Evolutionary conservation across 2,888 invertebrate species (phyloP).

Genomic region (Girardia tigrina): DNA sequence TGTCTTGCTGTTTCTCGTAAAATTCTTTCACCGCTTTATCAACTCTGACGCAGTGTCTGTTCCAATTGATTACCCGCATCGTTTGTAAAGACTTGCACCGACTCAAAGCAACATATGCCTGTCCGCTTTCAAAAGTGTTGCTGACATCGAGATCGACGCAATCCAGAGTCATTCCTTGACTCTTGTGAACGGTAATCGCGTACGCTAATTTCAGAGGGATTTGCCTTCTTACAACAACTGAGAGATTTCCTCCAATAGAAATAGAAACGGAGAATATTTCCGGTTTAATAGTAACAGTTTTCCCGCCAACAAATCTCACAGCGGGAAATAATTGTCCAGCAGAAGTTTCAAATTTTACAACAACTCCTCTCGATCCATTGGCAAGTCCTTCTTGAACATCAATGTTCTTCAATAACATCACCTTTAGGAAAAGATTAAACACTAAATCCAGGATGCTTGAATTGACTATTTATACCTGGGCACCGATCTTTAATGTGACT

Average conservation of each 20-base stretch:
- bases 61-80: too few relatives aligned
- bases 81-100: too few relatives aligned
- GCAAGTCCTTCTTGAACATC: slow-evolving; percentile 71
- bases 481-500: slow-evolving; percentile 60
- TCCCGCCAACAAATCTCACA: slow-evolving; percentile 34
- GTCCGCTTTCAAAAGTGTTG: too few relatives aligned
- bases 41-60: too few relatives aligned
- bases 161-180: slow-evolving; percentile 78
- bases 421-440: too few relatives aligned
- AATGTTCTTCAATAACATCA: slow-evolving; percentile 82
- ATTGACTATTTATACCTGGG: too few relatives aligned
- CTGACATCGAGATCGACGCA: slow-evolving; percentile 66
- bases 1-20: too few relatives aligned
- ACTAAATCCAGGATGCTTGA: too few relatives aligned
- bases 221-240: slow-evolving; percentile 57
- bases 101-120: too few relatives aligned
- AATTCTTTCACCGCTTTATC: too few relatives aligned
- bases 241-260: slow-evolving; percentile 47
- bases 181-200: slow-evolving; percentile 95
- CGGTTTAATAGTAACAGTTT: slow-evolving; percentile 58
- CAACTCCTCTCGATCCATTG: slow-evolving; percentile 80
- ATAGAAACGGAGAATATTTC: slow-evolving; percentile 64
- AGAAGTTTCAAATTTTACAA: slow-evolving; percentile 62
- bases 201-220: slow-evolving; percentile 79
- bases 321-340: slow-evolving; percentile 33